Percentiles rank a stretch among this genome's conserved stretches.
Evolutionary conservation across 2,113 vertebrate species (phyloP).

Genomic region (Odocoileus virginianus): DNA sequence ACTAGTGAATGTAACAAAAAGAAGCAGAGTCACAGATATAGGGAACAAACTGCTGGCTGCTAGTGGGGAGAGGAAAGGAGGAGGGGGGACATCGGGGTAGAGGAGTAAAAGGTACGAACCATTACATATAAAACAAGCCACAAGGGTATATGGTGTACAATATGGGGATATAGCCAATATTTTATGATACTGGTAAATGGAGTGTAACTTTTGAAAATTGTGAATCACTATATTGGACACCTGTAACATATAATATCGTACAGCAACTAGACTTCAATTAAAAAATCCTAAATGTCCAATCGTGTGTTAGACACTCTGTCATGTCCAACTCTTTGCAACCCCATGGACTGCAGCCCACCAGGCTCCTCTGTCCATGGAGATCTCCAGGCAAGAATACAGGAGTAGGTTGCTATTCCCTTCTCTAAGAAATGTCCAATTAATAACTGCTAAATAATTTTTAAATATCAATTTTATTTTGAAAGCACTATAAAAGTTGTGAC

Average conservation of each 20-base stretch:
- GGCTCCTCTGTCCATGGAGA: background rate
- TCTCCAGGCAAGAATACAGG: background rate
- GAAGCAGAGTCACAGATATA: background rate
- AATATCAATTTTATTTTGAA: background rate
- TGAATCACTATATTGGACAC: background rate
- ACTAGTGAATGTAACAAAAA: background rate
- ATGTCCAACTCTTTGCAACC: background rate
- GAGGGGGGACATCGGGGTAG: no score
- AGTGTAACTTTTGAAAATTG: background rate
- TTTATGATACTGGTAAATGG: background rate
- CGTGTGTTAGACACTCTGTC: background rate
- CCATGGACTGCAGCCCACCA: background rate
- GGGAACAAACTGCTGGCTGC: background rate
- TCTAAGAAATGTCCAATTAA: background rate
- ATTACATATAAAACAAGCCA: background rate
- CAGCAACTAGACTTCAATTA: background rate
- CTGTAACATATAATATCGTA: background rate
- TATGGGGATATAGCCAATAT: background rate
- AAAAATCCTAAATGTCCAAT: background rate
- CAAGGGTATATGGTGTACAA: background rate
- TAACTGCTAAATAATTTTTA: background rate
- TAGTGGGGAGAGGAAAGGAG: background rate
- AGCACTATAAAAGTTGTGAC: background rate
- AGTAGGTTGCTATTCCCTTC: background rate
- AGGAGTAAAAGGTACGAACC: background rate